These are phyloP conservation scores for Nymphalis polychloros DNA, from an alignment of 2,888 invertebrate genomes.

Conservation along the genomic window DNA sequence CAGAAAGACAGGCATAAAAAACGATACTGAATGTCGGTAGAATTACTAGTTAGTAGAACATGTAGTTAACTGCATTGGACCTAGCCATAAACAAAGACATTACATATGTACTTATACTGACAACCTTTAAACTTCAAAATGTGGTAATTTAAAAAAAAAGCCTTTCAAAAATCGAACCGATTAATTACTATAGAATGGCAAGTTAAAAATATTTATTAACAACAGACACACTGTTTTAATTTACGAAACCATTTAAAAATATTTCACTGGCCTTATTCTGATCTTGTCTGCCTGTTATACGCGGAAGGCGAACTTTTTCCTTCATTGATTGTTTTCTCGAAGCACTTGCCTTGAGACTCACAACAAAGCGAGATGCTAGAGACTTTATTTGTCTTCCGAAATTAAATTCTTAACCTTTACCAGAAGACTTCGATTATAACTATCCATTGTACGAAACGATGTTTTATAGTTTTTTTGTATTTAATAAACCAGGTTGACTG, in stretches of 20 bases:
- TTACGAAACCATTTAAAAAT: neutral
- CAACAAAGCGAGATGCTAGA: neutral
- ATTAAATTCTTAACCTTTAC: neutral
- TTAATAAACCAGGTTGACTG: neutral
- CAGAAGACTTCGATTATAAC: neutral
- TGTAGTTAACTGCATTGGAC: too few relatives aligned
- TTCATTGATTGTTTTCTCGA: conserved; percentile 5
- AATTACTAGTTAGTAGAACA: too few relatives aligned
- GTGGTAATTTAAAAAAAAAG: too few relatives aligned
- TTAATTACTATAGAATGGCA: too few relatives aligned
- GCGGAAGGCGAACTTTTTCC: conserved; percentile 8
- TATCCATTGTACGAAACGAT: neutral
- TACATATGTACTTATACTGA: too few relatives aligned
- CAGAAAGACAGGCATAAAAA: too few relatives aligned
- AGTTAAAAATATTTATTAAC: too few relatives aligned
- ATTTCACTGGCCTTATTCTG: neutral
- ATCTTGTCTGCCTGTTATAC: conserved; percentile 6
- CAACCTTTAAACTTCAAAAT: too few relatives aligned
- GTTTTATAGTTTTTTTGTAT: neutral
- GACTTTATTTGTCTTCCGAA: conserved; percentile 2
- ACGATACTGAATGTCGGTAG: too few relatives aligned
- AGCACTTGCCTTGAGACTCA: conserved; percentile 2
- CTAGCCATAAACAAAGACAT: too few relatives aligned
- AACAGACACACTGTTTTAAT: neutral
- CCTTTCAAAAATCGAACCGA: too few relatives aligned